Evolutionary conservation across 1,140 invertebrate genomes (phyloP), one percentile per base, ranked within the genome.

Genomic region (Scaptomyza montana): DNA sequence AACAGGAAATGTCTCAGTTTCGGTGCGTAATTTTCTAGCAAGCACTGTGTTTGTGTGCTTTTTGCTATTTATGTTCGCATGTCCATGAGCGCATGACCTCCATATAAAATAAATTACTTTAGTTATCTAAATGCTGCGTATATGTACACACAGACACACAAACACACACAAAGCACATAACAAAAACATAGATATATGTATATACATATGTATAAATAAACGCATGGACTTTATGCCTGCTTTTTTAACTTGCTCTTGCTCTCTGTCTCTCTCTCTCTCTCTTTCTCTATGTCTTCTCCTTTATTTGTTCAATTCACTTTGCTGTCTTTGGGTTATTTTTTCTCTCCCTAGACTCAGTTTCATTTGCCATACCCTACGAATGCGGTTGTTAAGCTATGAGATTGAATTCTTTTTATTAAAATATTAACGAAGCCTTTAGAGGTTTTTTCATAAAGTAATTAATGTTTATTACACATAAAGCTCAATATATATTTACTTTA

Each of bases 31-130:
- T 84, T 85, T 77, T 70, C 76, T 60, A 74, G 76, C 57, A 65
- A 56, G 46, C 60, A 55, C 47, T 41, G 51, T 63, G 53, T 54
- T 13, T 64, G 61, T 59, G 53, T 66, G 63, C 62, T 65, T 64
- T 77, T 82, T 82, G 68, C 76, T 79, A 87, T 89, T 87, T 87
- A 87, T 80, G 78, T 89, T 82, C 78, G 71, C 79, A 89, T 89
- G 82, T 87, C 76, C 84, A 78, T 89, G 76, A 77, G 84, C 79
- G 77, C 79, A 89, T 87, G 84, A 87, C 82, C 82, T 75, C 84
- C 84, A 87, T 87, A 87, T 87, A 87, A 87, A 87, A 87, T 87
- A 87, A 87, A 87, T 87, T 87, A 87, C 82, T 87, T 87, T 87
- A 87, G 84, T 87, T 87, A 87, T 87, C 82, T 87, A 82, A 87